Percentiles rank a stretch among this genome's conserved stretches.
These are phyloP conservation scores for Porites lobata DNA, from an alignment of 92 coral and sea anemone species.

Conservation along the genomic window DNA sequence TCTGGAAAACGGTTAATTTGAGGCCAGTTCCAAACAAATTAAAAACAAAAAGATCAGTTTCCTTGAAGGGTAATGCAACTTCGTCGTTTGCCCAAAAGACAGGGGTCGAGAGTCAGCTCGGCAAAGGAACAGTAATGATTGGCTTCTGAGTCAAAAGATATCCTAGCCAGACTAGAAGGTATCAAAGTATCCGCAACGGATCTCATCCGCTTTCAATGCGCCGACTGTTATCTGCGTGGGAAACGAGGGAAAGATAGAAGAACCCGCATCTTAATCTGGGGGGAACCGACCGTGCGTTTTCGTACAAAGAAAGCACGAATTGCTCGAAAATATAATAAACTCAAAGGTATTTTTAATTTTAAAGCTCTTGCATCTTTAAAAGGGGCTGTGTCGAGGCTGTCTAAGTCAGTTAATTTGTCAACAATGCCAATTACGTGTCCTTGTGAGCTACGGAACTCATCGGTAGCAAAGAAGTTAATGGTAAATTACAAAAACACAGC, in stretches of 20 bases:
- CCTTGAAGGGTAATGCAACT: too few species aligned
- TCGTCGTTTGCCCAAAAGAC: too few species aligned
- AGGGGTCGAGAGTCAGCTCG: too few species aligned
- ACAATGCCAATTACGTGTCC: neutral
- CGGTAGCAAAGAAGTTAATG: too few species aligned
- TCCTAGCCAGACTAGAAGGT: neutral
- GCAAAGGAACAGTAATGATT: neutral
- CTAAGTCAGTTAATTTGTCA: too few species aligned
- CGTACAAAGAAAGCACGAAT: neutral
- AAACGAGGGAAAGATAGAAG: conserved; percentile 2
- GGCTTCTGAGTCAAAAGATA: neutral
- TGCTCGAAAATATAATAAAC: neutral
- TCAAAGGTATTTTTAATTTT: too few species aligned
- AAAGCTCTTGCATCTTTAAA: too few species aligned
- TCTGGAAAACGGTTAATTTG: too few species aligned
- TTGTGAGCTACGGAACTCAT: neutral
- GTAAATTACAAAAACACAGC: too few species aligned
- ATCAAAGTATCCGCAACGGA: neutral
- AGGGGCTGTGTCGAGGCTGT: too few species aligned
- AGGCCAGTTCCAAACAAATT: too few species aligned
- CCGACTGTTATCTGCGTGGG: conserved; percentile 46
- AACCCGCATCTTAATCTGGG: neutral
- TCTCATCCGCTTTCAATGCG: conserved; percentile 33
- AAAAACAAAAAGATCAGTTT: too few species aligned
- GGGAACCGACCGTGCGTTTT: neutral